Evolutionary conservation across 2,888 invertebrate species (phyloP).

Genomic region (Lycocerus yunnanus): DNA sequence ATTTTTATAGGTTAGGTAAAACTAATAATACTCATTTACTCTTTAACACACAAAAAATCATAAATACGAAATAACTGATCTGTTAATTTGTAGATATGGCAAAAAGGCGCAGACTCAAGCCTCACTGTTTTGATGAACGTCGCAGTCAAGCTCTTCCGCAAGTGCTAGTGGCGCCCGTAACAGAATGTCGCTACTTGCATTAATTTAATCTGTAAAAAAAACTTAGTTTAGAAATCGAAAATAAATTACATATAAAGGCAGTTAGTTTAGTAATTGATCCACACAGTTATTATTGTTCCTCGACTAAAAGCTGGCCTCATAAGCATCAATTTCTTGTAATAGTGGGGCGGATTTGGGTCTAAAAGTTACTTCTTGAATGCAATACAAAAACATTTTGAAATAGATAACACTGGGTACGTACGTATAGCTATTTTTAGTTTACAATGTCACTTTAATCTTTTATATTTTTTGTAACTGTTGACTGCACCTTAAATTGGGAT

Average conservation of each 20-base stretch:
- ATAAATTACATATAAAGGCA: neutral
- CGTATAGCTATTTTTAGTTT: too few species aligned
- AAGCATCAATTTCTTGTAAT: neutral
- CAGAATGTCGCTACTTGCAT: conserved; percentile 46
- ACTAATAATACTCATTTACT: neutral
- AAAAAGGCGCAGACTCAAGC: conserved; percentile 23
- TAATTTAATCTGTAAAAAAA: conserved; percentile 49
- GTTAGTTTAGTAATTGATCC: neutral
- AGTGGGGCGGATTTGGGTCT: neutral
- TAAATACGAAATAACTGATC: conserved; percentile 31
- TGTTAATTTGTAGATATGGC: conserved; percentile 32
- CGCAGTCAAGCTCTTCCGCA: conserved; percentile 49
- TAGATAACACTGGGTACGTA: too few species aligned
- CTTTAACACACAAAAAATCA: conserved; percentile 1
- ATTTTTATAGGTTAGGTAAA: neutral
- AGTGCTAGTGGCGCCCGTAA: conserved; percentile 53
- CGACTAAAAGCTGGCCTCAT: neutral
- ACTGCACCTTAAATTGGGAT: too few species aligned
- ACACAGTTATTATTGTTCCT: neutral
- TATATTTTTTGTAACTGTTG: too few species aligned
- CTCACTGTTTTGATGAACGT: conserved; percentile 33
- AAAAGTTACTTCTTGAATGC: neutral
- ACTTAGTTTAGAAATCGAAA: conserved; percentile 11
- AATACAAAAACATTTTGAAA: neutral
- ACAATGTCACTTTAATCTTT: too few species aligned